Evolutionary conservation across 2,888 invertebrate species (phyloP).

Genomic region (Euplagia quadripunctaria): DNA sequence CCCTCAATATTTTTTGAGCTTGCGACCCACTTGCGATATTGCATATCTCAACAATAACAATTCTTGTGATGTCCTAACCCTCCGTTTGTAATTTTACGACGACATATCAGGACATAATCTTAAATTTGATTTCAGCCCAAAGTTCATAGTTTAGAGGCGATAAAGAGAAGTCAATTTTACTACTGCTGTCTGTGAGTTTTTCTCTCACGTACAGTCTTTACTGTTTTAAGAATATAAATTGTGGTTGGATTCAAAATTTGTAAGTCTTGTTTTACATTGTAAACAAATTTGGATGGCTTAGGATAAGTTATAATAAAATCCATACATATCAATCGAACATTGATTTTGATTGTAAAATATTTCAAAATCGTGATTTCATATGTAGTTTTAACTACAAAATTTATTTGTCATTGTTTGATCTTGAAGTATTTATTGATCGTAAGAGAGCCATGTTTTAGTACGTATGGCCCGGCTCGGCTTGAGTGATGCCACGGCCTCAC

Average conservation of each 20-base stretch:
- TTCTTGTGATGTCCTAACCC: slow-evolving; percentile 63
- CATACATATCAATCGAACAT: too few species aligned
- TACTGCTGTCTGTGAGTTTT: slow-evolving; percentile 33
- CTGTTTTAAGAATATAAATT: slow-evolving; percentile 38
- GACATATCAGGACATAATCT: slow-evolving; percentile 61
- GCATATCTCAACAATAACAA: slow-evolving; percentile 72
- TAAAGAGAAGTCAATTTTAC: slow-evolving; percentile 41
- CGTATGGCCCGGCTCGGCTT: too few species aligned
- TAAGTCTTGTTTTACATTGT: slow-evolving; percentile 14
- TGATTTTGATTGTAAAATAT: too few species aligned
- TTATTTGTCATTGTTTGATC: too few species aligned
- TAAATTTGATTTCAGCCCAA: slow-evolving; percentile 29
- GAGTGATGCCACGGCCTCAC: too few species aligned
- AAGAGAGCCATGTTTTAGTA: too few species aligned
- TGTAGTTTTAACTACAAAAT: too few species aligned
- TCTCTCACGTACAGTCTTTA: slow-evolving; percentile 36
- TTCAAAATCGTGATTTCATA: too few species aligned
- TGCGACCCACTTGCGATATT: slow-evolving; percentile 66
- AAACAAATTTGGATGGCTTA: background rate
- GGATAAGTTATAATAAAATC: slow-evolving; percentile 3
- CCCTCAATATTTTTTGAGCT: slow-evolving; percentile 64
- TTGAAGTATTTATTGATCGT: too few species aligned
- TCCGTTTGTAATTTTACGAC: slow-evolving; percentile 68
- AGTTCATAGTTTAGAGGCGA: slow-evolving; percentile 46
- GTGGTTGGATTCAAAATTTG: slow-evolving; percentile 13